Evolutionary conservation across 2,113 vertebrate genomes (phyloP), one percentile per base, ranked within the genome.

Genomic region (Diphyllodes magnificus): DNA sequence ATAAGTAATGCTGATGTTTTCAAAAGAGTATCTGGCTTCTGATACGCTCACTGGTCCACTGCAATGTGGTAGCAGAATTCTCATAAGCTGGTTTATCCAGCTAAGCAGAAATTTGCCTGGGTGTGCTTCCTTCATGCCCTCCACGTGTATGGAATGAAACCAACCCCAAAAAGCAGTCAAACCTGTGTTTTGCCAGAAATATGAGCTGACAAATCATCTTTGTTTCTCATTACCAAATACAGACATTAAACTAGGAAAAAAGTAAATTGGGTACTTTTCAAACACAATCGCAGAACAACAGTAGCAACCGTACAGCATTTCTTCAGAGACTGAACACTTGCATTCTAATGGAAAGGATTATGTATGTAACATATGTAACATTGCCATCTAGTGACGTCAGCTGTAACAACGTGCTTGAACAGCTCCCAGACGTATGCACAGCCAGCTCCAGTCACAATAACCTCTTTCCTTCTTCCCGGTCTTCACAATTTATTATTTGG

Each of bases 351-450:
- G 10, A 7, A 30, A 72, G 17, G 16, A 9, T 76, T 69, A 53
- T 28, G 9, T 31, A 70, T 73, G 90, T 76, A 83, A 28, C 6
- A 8, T 47, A 21, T 80, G 66, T 95, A 77, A 95, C 63, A 95
- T 90, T 95, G 93, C 96, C 96, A 97, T 88, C 96, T 96, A 96
- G 91, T 77, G 94, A 76, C 35, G 51, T 59, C 82, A 81, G 51
- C 56, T 33, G 30, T 35, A 82, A 72, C 63, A 65, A 75, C 6
- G 2, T 8, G 20, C 59, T 73, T 73, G 63, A 73, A 47, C 39
- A 50, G 22, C 35, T 51, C n/a, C 33, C 27, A 33, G 17, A 42
- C 5, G 10, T 3, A 14, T 1, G 3, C 50, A 17, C 21, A 49
- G 9, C 7, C 47, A 61, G 11, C 15, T 53, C 31, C 44, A 27